Base-by-base conservation (phyloP, 2,888 invertebrate species). In the Aquatica leii region DNA sequence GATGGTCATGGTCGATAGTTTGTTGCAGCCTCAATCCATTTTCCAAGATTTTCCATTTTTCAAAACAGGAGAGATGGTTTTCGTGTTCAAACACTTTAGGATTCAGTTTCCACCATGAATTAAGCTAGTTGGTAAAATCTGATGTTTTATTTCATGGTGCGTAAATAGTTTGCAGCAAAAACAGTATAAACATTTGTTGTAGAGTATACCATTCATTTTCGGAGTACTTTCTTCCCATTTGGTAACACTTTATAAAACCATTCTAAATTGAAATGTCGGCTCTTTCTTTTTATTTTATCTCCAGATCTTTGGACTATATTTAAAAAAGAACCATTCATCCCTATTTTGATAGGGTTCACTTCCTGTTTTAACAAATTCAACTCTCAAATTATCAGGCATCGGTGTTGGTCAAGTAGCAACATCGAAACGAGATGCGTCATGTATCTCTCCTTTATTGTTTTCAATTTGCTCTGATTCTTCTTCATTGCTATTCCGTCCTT, bases 121-220 rank as follows among this genome's bases (percentile, higher is more conserved):
- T 24, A 2, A 24, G 6, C 24, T 6, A 2, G 24, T 24, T 24
- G 24, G 6, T 6, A 37, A 37, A 37, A 37, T 37, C 37, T 37
- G 37, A 37, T 37, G 11, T 24, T 24, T 24, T 24, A 6, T 24
- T 24, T 24, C 24, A 24, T 9, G 37, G 12, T 37, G 37, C 37
- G 5, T 37, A 37, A 37, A 37, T 11, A 37, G 37, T 37, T 37
- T 37, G 37, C 37, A 37, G 37, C 4, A 37, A 37, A 37, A 37
- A 11, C 37, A 37, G 12, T 37, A 37, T 37, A 37, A 37, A 37
- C 37, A 5, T 12, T 37, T 37, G 37, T 37, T 37, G 37, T 37
- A 37, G 37, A 37, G 37, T 37, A 37, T 37, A 37, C 37, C 37
- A 37, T 37, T 11, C 37, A 37, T 37, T 37, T 37, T 12, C 37